A percentile compares a stretch with the other conserved stretches of the same genome.
These are phyloP conservation scores for Dasyornis broadbenti DNA, from an alignment of 2,113 vertebrate genomes.

Conservation along the genomic window DNA sequence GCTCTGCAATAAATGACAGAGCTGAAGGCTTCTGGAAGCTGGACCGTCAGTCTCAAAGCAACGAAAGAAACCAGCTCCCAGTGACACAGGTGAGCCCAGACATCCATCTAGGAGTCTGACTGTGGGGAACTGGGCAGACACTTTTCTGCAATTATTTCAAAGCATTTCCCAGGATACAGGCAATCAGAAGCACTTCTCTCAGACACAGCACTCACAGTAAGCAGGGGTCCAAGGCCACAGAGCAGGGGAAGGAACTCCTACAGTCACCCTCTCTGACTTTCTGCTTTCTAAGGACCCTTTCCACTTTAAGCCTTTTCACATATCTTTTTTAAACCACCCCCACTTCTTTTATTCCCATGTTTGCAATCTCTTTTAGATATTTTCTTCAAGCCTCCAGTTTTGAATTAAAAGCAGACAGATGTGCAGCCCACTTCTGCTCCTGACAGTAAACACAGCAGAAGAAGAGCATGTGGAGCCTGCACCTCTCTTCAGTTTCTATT, in stretches of 20 bases:
- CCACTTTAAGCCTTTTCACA: neutral
- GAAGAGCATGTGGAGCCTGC: neutral
- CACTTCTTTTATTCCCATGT: neutral
- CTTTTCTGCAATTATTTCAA: neutral
- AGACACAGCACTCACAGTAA: neutral
- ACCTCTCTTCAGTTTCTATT: neutral
- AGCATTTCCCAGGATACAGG: neutral
- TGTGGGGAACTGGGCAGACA: neutral
- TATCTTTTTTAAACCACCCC: rapidly evolving
- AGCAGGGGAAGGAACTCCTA: neutral
- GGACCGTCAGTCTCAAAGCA: neutral
- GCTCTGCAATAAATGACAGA: neutral
- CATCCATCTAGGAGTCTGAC: neutral
- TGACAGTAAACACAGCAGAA: neutral
- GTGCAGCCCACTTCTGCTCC: neutral
- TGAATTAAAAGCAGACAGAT: neutral
- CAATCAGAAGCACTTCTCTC: neutral
- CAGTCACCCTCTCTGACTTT: neutral
- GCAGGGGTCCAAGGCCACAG: neutral
- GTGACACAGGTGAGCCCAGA: neutral
- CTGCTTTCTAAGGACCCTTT: neutral
- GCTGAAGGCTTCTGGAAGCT: neutral
- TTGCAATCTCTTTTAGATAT: neutral
- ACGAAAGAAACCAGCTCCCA: neutral
- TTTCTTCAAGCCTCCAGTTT: neutral